Conservation (phyloP, 2,113 vertebrate species). For the Aphelocoma coerulescens region DNA sequence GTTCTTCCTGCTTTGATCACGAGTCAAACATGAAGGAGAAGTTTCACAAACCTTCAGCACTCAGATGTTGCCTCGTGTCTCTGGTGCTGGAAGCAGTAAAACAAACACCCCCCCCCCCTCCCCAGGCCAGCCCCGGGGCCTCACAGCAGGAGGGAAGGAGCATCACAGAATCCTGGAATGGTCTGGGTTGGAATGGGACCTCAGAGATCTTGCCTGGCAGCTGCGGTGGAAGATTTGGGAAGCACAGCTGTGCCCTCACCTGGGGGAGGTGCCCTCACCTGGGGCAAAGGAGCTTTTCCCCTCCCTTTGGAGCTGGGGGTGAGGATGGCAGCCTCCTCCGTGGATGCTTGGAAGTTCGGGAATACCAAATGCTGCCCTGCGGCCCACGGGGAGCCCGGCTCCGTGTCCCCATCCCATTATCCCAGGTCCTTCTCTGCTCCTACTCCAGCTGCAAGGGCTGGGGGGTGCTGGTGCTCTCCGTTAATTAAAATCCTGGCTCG, state of each 20-base stretch:
- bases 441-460: not conserved
- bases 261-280: not conserved
- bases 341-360: not conserved
- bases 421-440: not conserved
- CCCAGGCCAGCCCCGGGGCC: not conserved
- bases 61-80: not conserved
- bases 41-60: not conserved
- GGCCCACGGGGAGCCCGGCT: accelerated
- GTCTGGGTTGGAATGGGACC: not conserved
- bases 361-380: not conserved
- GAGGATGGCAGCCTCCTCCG: not conserved
- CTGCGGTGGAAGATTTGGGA: not conserved
- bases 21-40: not conserved
- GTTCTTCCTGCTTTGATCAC: not conserved
- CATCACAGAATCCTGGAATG: not conserved
- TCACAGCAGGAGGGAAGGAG: not conserved
- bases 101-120: not conserved
- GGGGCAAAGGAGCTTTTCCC: not conserved
- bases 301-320: not conserved
- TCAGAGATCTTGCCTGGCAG: not conserved
- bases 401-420: accelerated
- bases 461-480: not conserved
- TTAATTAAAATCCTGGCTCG: not conserved
- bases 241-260: not conserved
- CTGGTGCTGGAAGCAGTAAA: not conserved